Conservation (phyloP, 2,888 invertebrate genomes). For the Fragum whitleyi region DNA sequence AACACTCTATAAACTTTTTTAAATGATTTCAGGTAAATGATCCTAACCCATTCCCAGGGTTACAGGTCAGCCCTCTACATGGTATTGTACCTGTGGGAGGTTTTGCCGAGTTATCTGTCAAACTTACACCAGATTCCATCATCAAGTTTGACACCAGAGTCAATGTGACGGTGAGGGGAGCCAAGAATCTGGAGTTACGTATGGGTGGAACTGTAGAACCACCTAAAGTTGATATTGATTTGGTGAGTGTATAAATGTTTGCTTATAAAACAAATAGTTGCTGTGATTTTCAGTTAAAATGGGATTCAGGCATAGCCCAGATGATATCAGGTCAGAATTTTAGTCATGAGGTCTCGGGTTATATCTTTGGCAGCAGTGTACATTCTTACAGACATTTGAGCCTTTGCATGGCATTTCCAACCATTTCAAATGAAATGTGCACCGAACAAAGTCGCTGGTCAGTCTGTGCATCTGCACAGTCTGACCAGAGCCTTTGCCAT, state of each 20-base stretch:
- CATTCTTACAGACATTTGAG: too few relatives aligned
- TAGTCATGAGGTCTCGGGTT: background rate
- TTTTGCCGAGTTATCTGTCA: constrained; percentile 80
- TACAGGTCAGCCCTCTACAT: constrained; percentile 82
- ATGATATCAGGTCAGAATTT: background rate
- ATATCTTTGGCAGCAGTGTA: too few relatives aligned
- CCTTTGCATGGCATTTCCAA: too few relatives aligned
- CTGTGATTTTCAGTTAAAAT: background rate
- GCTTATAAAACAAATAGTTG: background rate
- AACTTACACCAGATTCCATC: constrained; percentile 83
- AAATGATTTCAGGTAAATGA: constrained; percentile 83
- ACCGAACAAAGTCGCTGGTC: too few relatives aligned
- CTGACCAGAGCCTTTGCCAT: too few relatives aligned
- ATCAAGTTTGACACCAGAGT: constrained; percentile 84
- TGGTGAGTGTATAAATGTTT: too few relatives aligned
- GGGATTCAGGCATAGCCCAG: background rate
- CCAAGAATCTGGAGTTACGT: constrained; percentile 83
- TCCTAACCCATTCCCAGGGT: constrained; percentile 84
- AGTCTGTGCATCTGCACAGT: too few relatives aligned
- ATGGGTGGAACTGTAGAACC: constrained; percentile 85
- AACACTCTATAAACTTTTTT: too few relatives aligned
- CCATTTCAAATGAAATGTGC: too few relatives aligned
- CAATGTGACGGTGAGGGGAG: constrained; percentile 82
- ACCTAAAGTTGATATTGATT: constrained; percentile 83
- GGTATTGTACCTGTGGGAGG: constrained; percentile 85